Conservation (phyloP, 2,113 vertebrate genomes). For the Sturnus vulgaris region DNA sequence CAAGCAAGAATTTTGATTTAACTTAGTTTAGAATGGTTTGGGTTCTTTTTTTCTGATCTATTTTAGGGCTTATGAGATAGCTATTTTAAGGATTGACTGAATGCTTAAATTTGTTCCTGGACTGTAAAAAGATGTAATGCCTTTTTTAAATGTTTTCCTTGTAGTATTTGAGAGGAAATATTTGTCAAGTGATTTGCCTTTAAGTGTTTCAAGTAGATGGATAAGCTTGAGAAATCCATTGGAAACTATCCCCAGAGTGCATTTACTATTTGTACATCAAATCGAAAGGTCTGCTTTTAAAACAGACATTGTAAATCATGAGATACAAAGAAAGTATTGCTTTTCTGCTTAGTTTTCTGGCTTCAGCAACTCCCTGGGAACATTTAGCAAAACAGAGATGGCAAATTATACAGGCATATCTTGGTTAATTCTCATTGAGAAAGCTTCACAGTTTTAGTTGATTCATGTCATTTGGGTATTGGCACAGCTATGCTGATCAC, state of each 20-base stretch:
- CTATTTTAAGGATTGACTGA: background rate
- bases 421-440: background rate
- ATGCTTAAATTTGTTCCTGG: background rate
- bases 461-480: background rate
- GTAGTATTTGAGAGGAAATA: background rate
- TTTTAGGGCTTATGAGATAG: background rate
- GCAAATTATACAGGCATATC: background rate
- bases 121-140: background rate
- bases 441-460: background rate
- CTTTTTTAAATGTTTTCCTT: background rate
- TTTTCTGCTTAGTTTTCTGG: background rate
- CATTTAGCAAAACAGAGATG: background rate
- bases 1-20: background rate
- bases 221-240: constrained; percentile 10
- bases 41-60: background rate
- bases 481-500: background rate
- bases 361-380: background rate
- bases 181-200: constrained; percentile 6
- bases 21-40: background rate
- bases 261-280: constrained; percentile 18
- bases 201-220: background rate
- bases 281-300: background rate
- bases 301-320: constrained; percentile 7
- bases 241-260: background rate
- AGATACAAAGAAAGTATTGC: background rate